Evolutionary conservation across 2,797 vertebrate species (phyloP).

Genomic region (Rhinophrynus dorsalis): DNA sequence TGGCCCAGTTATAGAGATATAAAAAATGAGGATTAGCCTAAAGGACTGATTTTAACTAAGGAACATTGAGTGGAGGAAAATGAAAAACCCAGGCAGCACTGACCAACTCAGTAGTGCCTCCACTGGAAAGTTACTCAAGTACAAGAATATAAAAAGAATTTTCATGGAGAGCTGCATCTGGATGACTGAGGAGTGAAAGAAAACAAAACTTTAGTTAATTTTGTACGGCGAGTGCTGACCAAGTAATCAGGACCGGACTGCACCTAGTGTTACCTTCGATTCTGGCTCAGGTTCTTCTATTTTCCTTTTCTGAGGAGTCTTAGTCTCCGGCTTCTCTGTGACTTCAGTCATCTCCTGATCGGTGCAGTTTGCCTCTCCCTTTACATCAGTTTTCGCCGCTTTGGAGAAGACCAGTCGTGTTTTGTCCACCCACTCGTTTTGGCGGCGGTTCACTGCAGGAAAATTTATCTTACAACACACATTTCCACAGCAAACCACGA

Average conservation of each 20-base stretch:
- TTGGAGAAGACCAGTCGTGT: not conserved
- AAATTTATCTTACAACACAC: constrained; percentile 1
- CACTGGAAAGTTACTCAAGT: no score
- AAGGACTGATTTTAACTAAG: no score
- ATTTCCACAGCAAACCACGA: not conserved
- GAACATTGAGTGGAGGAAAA: no score
- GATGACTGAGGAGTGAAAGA: no score
- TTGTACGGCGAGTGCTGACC: not conserved
- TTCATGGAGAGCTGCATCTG: no score
- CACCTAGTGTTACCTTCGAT: not conserved
- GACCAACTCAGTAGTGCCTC: no score
- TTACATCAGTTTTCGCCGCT: not conserved
- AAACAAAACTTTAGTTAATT: not conserved
- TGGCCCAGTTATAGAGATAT: no score
- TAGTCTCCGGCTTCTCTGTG: not conserved
- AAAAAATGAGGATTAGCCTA: no score
- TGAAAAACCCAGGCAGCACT: no score
- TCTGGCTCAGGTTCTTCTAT: not conserved
- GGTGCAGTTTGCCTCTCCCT: not conserved
- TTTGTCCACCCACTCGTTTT: constrained; percentile 6
- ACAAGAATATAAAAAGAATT: no score
- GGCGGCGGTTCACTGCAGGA: constrained; percentile 1
- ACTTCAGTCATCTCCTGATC: not conserved
- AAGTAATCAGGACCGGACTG: not conserved
- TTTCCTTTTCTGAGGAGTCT: not conserved